Evolutionary conservation across 2,888 invertebrate genomes (phyloP).

Genomic region (Vannuccia rotundouncinata): DNA sequence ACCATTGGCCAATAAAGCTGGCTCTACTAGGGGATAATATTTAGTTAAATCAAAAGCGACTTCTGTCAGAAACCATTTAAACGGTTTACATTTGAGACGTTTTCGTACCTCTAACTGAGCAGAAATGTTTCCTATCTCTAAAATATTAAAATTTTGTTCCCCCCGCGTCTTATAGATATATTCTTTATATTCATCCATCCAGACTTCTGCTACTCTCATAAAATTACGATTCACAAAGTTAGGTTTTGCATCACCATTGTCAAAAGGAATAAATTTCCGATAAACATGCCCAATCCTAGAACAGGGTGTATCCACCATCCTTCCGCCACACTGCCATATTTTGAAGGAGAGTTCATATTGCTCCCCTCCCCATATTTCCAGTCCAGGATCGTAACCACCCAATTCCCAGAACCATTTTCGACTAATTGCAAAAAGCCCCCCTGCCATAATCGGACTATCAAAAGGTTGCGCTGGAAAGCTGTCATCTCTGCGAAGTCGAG

Average conservation of each 20-base stretch:
- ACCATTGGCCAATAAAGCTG: slow-evolving; percentile 73
- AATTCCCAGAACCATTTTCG: slow-evolving; percentile 87
- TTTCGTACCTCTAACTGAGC: slow-evolving; percentile 69
- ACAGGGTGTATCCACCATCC: slow-evolving; percentile 82
- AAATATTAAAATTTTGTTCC: slow-evolving; percentile 66
- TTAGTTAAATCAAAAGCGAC: slow-evolving; percentile 80
- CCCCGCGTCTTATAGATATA: slow-evolving; percentile 73
- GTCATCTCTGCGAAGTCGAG: slow-evolving; percentile 66
- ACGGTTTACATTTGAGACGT: slow-evolving; percentile 74
- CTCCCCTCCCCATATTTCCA: slow-evolving; percentile 93
- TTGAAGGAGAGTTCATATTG: slow-evolving; percentile 96
- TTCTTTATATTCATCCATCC: slow-evolving; percentile 96
- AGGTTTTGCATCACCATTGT: slow-evolving; percentile 74
- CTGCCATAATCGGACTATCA: slow-evolving; percentile 89
- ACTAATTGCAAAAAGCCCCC: slow-evolving; percentile 87
- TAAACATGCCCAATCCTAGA: slow-evolving; percentile 77
- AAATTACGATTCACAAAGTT: slow-evolving; percentile 67
- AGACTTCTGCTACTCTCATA: slow-evolving; percentile 79
- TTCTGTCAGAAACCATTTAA: slow-evolving; percentile 84
- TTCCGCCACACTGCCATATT: slow-evolving; percentile 92
- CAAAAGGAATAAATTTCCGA: slow-evolving; percentile 65
- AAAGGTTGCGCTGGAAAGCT: slow-evolving; percentile 73
- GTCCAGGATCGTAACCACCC: slow-evolving; percentile 65
- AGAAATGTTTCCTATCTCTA: slow-evolving; percentile 1
- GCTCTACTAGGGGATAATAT: slow-evolving; percentile 76